Evolutionary conservation across 2,888 invertebrate species (phyloP).

Genomic region (Cheiracanthium punctorium): DNA sequence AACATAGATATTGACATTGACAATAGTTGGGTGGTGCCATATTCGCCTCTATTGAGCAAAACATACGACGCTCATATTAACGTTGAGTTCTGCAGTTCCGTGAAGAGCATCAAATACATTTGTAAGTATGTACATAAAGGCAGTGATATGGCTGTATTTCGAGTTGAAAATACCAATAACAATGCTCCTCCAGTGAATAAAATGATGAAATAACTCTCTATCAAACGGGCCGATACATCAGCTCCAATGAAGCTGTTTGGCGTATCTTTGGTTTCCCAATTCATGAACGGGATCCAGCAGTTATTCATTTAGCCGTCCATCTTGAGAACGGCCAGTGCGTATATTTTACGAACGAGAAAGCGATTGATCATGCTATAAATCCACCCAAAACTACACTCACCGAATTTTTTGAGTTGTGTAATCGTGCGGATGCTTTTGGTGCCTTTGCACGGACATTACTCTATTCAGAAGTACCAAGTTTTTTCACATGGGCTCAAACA

Average conservation of each 20-base stretch:
- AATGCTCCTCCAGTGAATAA: no score
- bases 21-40: no score
- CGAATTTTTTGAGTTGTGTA: not conserved
- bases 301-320: constrained; percentile 28
- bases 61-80: no score
- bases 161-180: no score
- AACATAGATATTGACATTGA: no score
- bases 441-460: constrained; percentile 36
- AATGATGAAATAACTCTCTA: no score
- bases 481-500: not conserved
- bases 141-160: no score
- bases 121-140: no score
- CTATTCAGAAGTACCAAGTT: not conserved
- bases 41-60: no score
- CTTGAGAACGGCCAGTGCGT: constrained; percentile 65
- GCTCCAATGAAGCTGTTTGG: constrained; percentile 39
- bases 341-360: not conserved
- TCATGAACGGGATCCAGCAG: constrained; percentile 39
- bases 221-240: constrained; percentile 14
- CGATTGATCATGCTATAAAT: not conserved
- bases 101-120: no score
- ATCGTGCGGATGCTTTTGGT: not conserved
- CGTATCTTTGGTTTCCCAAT: constrained; percentile 33
- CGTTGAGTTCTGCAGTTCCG: no score
- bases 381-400: not conserved